A percentile compares a stretch with the other conserved stretches of the same genome.
Evolutionary conservation across 1,140 invertebrate genomes (phyloP).

Genomic region (Oryctes rhinoceros): DNA sequence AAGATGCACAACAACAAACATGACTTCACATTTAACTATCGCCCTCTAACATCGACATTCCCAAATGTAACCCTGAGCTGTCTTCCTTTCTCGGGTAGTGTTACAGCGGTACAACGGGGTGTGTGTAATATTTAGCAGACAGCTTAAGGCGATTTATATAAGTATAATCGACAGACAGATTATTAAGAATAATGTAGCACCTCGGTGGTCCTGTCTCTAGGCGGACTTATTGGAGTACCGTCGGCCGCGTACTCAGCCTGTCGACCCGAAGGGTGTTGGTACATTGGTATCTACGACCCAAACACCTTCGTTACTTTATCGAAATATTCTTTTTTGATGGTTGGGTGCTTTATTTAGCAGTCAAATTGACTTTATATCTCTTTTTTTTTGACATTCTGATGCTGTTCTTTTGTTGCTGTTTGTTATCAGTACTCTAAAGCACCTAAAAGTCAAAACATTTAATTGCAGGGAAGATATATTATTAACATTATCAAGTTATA

Average conservation of each 20-base stretch:
- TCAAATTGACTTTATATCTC: background rate
- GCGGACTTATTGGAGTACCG: conserved; percentile 62
- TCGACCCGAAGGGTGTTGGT: conserved; percentile 64
- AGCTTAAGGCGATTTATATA: conserved; percentile 36
- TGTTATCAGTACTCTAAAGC: background rate
- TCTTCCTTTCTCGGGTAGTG: conserved; percentile 25
- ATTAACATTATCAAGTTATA: background rate
- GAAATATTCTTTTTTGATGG: conserved; percentile 1
- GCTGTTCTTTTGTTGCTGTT: background rate
- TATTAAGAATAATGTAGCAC: conserved; percentile 60
- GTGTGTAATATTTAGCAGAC: conserved; percentile 41
- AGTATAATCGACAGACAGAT: conserved; percentile 48
- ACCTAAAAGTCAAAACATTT: background rate
- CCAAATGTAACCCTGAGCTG: conserved; percentile 43
- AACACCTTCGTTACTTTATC: conserved; percentile 42
- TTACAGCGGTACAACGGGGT: conserved; percentile 11
- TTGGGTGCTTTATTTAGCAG: background rate
- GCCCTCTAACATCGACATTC: conserved; percentile 52
- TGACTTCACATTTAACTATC: conserved; percentile 43
- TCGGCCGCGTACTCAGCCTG: conserved; percentile 65
- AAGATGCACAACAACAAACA: conserved; percentile 42
- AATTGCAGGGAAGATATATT: background rate
- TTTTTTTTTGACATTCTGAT: background rate
- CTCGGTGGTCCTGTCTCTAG: conserved; percentile 68
- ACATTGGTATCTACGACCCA: conserved; percentile 67